Base-by-base conservation (phyloP, 2,797 vertebrate species). In the Notoglanidium macrostoma region DNA sequence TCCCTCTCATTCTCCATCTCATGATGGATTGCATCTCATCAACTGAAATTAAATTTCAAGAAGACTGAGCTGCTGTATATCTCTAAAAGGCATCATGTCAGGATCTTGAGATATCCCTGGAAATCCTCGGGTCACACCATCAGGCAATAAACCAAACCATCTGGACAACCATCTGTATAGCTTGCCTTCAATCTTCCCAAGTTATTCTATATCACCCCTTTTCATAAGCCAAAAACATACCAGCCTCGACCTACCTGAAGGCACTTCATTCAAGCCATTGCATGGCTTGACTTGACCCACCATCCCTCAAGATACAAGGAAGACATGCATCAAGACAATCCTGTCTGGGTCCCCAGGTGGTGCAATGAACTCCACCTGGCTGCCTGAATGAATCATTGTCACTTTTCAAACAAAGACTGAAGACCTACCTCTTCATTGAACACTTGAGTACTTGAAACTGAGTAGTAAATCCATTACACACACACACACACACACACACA, bases 361-460 rank as follows among this genome's bases (percentile, higher is more conserved):
- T 72, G 57, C 11, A 51, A 9, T 63, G 65, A 72, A 72, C 49
- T 40, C 82, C 82, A 72, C 82, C 82, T 84, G 82, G 46, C n/a
- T 57, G 29, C 23, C 82, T 57, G 65, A 72, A 84, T 84, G 67
- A 84, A 84, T 84, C 51, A 72, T 67, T 72, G 65, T 84, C 82
- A 35, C 32, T 84, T 72, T 83, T 83, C n/a, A 67, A 67, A 51
- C 44, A 82, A 82, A 67, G 80, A 51, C n/a, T 51, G 17, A 83
- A 29, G 63, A 5, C 46, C 44, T 51, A 23, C 15, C 9, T 51
- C 80, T 29, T 49, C 23, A 67, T 17, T 67, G 63, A 67, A 67
- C 61, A 67, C 46, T 67, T 51, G 46, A 46, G 7, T 3, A 46
- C 46, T n/a, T n/a, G n/a, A n/a, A 80, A 61, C 55, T 61, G 12